Evolutionary conservation across 2,888 invertebrate genomes (phyloP), one percentile per base, ranked within the genome.

Genomic region (Macrophya annulata): DNA sequence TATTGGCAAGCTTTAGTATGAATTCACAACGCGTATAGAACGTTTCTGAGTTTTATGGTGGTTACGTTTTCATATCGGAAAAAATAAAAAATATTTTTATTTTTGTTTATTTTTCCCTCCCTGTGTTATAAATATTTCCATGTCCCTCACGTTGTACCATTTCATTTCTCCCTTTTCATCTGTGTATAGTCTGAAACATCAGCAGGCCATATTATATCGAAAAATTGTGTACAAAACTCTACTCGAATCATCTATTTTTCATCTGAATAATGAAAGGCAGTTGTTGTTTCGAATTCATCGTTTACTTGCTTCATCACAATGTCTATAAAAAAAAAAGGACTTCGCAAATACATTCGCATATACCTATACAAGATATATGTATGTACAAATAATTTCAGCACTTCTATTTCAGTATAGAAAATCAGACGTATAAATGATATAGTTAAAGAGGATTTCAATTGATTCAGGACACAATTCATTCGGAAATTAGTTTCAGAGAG

Each of bases 121-220:
- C 62, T 31, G 31, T 31, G 55, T 62, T 25, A 25, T n/a, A n/a
- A n/a, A n/a, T n/a, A 40, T 40, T 43, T 72, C 21, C 25, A n/a
- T 21, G 15, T 21, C 74, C 21, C 45, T 9, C 45, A 4, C n/a
- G 31, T 31, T 31, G 31, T 74, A 21, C 21, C 43, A 4, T 48
- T 45, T 48, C 45, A 21, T 21, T 10, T 25, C n/a, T 21, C 0
- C 45, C 43, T 21, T 25, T 4, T 21, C 3, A 21, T n/a, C 68
- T 37, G 31, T 31, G 10, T 10, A 15, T 68, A 37, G 10, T 31
- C 68, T 5, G 31, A 31, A 3, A 25, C 45, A 25, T 21, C 25
- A n/a, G 40, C 8, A n/a, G n/a, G n/a, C n/a, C n/a, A 72, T 72
- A 72, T 72, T n/a, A 72, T 43, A 74, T 45, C 45, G 74, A 74